These are phyloP conservation scores for Bufo bufo DNA, from an alignment of 2,113 vertebrate genomes.

Conservation along the genomic window DNA sequence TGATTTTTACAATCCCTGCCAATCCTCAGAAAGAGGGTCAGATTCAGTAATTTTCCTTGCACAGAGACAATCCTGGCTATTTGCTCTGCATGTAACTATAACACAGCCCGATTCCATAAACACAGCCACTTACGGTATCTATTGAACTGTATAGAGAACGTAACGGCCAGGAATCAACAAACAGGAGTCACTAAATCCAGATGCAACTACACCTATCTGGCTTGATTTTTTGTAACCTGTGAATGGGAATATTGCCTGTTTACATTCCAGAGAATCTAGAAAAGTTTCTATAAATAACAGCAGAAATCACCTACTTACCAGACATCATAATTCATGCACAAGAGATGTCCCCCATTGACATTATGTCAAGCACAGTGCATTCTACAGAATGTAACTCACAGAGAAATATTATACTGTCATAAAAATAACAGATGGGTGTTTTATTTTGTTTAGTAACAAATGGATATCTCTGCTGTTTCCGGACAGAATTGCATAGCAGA, in stretches of 20 bases:
- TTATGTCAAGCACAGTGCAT: constrained; percentile 20
- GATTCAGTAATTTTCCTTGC: no score
- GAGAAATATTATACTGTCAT: constrained; percentile 44
- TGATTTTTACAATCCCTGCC: no score
- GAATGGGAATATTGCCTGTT: background rate
- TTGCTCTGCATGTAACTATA: no score
- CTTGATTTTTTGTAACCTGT: background rate
- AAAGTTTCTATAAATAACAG: background rate
- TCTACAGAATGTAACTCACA: constrained; percentile 20
- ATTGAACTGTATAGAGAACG: no score
- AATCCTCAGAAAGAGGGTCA: no score
- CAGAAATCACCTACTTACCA: constrained; percentile 17
- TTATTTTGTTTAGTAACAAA: constrained; percentile 54
- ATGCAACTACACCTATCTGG: background rate
- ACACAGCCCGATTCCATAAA: background rate
- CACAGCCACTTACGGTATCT: background rate
- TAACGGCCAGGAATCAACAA: no score
- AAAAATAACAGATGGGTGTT: constrained; percentile 51
- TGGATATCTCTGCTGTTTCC: constrained; percentile 35
- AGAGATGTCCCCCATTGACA: constrained; percentile 6
- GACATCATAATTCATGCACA: constrained; percentile 3
- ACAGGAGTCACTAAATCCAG: no score
- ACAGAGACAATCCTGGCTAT: no score
- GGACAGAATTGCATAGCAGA: constrained; percentile 51
- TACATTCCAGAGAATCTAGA: background rate